Conservation (phyloP, 2,888 invertebrate genomes). For the Polymixis flavicincta region DNA sequence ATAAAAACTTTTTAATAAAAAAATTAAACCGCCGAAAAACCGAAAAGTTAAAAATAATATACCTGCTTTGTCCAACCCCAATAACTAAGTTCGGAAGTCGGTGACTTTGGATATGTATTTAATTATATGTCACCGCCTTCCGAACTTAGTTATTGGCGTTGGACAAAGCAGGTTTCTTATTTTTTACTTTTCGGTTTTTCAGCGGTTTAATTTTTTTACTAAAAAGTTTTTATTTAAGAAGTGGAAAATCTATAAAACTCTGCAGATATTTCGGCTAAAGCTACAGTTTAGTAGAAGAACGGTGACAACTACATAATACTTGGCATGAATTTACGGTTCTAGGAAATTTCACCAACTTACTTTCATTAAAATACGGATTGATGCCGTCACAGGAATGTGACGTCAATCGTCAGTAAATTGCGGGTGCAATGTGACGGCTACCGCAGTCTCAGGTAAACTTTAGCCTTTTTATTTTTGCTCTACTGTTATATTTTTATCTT, state of each 20-base stretch:
- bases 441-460: not conserved
- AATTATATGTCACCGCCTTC: too few relatives aligned
- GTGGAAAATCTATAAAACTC: not conserved
- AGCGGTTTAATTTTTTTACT: not conserved
- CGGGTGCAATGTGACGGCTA: not conserved
- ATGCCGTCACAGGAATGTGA: too few relatives aligned
- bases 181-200: too few relatives aligned
- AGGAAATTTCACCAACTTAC: not conserved
- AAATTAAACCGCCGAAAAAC: too few relatives aligned
- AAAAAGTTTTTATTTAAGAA: not conserved
- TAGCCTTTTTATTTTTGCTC: not conserved
- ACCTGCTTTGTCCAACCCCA: too few relatives aligned
- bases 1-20: too few relatives aligned
- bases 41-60: too few relatives aligned
- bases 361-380: not conserved
- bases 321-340: not conserved
- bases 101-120: too few relatives aligned
- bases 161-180: too few relatives aligned
- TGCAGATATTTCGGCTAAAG: not conserved
- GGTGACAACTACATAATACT: not conserved
- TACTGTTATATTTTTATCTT: constrained; percentile 58
- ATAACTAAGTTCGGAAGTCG: too few relatives aligned
- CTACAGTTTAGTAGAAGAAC: not conserved
- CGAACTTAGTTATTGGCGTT: too few relatives aligned
- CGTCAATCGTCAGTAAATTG: not conserved